A percentile compares a stretch with the other conserved stretches of the same genome.
Conservation (phyloP, 2,888 invertebrate genomes). For the Dynastes grantii region DNA sequence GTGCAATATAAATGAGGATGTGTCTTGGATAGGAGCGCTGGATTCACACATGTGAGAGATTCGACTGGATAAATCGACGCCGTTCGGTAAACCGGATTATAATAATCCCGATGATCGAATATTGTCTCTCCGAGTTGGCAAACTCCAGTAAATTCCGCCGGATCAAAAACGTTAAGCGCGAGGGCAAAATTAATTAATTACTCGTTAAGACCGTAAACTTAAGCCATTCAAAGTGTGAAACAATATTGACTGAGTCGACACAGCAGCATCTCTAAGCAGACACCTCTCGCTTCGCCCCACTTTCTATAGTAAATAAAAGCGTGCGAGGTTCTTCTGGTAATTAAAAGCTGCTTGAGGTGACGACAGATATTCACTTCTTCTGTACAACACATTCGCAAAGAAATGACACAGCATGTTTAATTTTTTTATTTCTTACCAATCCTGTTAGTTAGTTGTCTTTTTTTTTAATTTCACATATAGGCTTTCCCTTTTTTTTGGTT, state of each 20-base stretch:
- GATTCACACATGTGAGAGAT: conserved; percentile 22
- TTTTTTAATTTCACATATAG: too few relatives aligned
- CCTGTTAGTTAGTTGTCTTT: too few relatives aligned
- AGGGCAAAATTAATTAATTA: conserved; percentile 52
- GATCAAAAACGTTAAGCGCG: conserved; percentile 49
- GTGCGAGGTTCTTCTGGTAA: conserved; percentile 37
- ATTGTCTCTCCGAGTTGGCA: conserved; percentile 51
- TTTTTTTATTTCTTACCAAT: too few relatives aligned
- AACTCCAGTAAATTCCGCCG: conserved; percentile 47
- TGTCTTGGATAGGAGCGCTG: conserved; percentile 2
- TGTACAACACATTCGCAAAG: too few relatives aligned
- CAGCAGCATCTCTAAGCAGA: background rate
- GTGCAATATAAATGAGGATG: conserved; percentile 16
- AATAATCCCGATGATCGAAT: conserved; percentile 52
- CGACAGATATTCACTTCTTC: background rate
- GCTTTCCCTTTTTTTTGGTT: too few relatives aligned
- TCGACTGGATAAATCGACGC: conserved; percentile 37
- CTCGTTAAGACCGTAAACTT: conserved; percentile 52
- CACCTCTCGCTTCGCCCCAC: background rate
- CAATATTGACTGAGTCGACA: conserved; percentile 45
- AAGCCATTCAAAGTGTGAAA: conserved; percentile 47
- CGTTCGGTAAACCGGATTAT: conserved; percentile 50
- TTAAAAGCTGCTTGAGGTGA: conserved; percentile 26
- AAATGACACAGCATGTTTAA: too few relatives aligned
- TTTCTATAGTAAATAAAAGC: conserved; percentile 22